These are phyloP conservation scores for Hylomyscus alleni DNA, from an alignment of 2,797 vertebrate species.

Conservation along the genomic window DNA sequence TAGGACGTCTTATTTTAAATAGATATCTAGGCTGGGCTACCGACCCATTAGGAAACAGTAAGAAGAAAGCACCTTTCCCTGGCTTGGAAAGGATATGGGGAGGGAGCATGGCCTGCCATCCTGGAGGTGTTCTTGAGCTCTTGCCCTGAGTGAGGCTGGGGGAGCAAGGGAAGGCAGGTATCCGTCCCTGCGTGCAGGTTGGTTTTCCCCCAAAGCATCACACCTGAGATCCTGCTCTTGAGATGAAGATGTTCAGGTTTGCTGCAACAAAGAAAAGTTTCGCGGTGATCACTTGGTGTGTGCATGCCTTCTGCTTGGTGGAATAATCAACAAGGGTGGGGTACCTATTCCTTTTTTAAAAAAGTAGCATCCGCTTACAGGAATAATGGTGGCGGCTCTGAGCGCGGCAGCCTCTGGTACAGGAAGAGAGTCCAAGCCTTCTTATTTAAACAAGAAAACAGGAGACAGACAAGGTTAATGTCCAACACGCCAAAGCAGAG, in stretches of 20 bases:
- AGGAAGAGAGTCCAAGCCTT: constrained; percentile 56
- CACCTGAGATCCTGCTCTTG: not conserved
- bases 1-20: not conserved
- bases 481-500: constrained; percentile 75
- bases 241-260: constrained; percentile 44
- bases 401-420: constrained; percentile 21
- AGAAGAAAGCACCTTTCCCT: constrained; percentile 2
- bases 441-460: constrained; percentile 79
- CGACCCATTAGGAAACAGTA: constrained; percentile 12
- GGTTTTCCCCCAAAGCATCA: not conserved
- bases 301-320: constrained; percentile 29
- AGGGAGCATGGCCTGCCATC: not conserved
- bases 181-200: not conserved
- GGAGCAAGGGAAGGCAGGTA: not conserved
- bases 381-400: constrained; percentile 51
- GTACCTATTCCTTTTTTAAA: constrained; percentile 15
- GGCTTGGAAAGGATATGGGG: not conserved
- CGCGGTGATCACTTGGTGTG: not conserved
- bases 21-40: not conserved
- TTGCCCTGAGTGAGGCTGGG: not conserved
- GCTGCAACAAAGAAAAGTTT: constrained; percentile 63
- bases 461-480: constrained; percentile 80
- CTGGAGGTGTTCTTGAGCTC: not conserved
- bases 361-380: constrained; percentile 39
- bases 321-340: not conserved